phyloP scores from a whole-genome alignment of 1,140 invertebrate species.

The Gonioctena quinquepunctata region DNA sequence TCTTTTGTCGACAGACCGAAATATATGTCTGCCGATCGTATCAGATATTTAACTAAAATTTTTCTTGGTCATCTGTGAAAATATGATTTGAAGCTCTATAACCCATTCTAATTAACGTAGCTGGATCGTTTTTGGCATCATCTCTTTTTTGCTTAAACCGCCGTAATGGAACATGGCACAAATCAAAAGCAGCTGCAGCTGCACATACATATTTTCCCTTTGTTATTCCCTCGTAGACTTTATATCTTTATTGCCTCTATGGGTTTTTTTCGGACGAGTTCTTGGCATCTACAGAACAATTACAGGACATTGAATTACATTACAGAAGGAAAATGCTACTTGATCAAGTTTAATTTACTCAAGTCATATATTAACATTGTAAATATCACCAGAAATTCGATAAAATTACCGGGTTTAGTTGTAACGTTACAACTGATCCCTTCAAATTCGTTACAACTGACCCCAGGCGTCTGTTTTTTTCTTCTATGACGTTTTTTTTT shows the following conservation, averaged over 20 bases:
- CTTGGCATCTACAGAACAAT: neutral
- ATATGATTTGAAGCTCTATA: no score
- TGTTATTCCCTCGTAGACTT: neutral
- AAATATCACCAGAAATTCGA: no score
- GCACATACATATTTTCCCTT: neutral
- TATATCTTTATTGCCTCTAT: neutral
- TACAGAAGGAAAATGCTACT: no score
- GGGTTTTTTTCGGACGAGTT: neutral
- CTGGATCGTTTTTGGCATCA: neutral
- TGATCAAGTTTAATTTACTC: no score
- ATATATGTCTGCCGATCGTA: neutral
- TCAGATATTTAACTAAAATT: neutral
- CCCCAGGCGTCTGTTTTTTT: no score
- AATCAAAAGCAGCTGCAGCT: neutral
- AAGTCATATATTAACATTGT: no score
- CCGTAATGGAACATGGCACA: neutral
- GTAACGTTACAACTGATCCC: no score
- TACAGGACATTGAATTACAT: no score
- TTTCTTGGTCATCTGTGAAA: neutral
- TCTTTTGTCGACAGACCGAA: slow-evolving; percentile 36
- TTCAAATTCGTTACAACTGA: neutral
- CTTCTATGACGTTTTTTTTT: no score
- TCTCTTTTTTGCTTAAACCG: neutral
- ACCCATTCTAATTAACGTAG: no score
- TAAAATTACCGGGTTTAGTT: no score